These are phyloP conservation scores for Ips typographus DNA, from an alignment of 1,140 invertebrate species.

Conservation along the genomic window DNA sequence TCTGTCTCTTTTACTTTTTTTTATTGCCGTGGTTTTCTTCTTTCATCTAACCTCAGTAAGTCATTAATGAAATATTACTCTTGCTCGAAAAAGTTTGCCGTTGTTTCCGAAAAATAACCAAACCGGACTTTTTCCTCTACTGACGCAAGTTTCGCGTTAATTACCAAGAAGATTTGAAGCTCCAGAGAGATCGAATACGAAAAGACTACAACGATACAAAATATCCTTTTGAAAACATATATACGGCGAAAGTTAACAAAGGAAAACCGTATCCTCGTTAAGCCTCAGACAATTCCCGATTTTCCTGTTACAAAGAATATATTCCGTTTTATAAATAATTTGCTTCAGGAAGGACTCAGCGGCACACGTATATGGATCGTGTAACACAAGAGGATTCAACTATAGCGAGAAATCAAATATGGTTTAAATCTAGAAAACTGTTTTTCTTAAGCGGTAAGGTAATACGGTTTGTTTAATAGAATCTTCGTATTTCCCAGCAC, in stretches of 20 bases:
- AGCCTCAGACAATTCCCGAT: not conserved
- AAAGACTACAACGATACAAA: too few relatives aligned
- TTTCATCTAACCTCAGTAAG: slow-evolving; percentile 15
- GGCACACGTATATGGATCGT: slow-evolving; percentile 1
- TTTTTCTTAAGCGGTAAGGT: slow-evolving; percentile 9
- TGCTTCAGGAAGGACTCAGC: not conserved
- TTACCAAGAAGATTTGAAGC: too few relatives aligned
- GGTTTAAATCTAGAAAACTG: slow-evolving; percentile 11
- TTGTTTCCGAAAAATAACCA: too few relatives aligned
- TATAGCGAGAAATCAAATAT: slow-evolving; percentile 11
- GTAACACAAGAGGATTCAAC: slow-evolving; percentile 5
- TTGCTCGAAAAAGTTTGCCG: slow-evolving; percentile 1
- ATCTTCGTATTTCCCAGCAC: slow-evolving; percentile 9
- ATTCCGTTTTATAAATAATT: slow-evolving; percentile 7
- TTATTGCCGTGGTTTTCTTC: slow-evolving; percentile 18
- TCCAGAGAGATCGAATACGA: too few relatives aligned
- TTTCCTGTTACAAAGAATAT: slow-evolving; percentile 2
- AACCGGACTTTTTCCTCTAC: too few relatives aligned
- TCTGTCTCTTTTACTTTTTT: slow-evolving; percentile 19
- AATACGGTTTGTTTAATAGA: slow-evolving; percentile 8
- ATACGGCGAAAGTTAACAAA: not conserved
- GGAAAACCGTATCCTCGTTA: slow-evolving; percentile 1
- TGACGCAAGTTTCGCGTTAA: too few relatives aligned
- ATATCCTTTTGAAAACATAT: not conserved
- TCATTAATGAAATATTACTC: slow-evolving; percentile 24